These are phyloP conservation scores for Melieria picta DNA, from an alignment of 2,888 invertebrate species.

Conservation along the genomic window DNA sequence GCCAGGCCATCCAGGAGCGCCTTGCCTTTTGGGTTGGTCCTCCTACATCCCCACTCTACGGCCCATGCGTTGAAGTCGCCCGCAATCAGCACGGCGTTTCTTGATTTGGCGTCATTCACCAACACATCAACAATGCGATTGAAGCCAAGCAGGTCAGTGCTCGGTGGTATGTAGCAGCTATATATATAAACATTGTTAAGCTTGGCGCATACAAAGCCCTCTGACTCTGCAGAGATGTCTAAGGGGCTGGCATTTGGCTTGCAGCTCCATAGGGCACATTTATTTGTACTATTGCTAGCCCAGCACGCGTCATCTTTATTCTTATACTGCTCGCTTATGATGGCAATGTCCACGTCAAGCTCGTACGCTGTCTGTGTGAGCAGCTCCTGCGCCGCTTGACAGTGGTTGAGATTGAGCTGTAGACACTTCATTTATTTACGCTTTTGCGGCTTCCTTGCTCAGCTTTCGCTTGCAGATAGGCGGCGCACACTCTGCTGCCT, in stretches of 20 bases:
- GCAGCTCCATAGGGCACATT: conserved; percentile 14
- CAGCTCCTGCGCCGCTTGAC: conserved; percentile 23
- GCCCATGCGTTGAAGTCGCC: conserved; percentile 34
- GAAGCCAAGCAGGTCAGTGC: background rate
- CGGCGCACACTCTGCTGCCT: background rate
- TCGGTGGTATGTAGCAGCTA: background rate
- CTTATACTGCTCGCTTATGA: conserved; percentile 23
- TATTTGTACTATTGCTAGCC: background rate
- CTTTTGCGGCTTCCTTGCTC: too few relatives aligned
- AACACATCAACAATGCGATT: background rate
- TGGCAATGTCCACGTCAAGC: conserved; percentile 6
- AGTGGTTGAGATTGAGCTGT: conserved; percentile 30
- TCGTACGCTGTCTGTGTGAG: conserved; percentile 16
- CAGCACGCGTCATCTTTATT: conserved; percentile 1
- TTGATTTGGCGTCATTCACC: background rate
- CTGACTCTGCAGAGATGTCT: background rate
- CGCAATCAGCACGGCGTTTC: conserved; percentile 7
- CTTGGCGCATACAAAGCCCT: background rate
- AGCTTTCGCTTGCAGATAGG: background rate
- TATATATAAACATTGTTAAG: background rate
- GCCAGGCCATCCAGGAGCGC: conserved; percentile 14
- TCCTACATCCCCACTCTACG: conserved; percentile 21
- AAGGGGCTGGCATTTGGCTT: background rate
- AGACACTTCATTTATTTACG: too few relatives aligned
- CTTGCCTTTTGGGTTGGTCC: conserved; percentile 18